A percentile compares a stretch with the other conserved stretches of the same genome.
These are phyloP conservation scores for Oncorhynchus gorbuscha DNA, from an alignment of 2,113 vertebrate species.

Conservation along the genomic window DNA sequence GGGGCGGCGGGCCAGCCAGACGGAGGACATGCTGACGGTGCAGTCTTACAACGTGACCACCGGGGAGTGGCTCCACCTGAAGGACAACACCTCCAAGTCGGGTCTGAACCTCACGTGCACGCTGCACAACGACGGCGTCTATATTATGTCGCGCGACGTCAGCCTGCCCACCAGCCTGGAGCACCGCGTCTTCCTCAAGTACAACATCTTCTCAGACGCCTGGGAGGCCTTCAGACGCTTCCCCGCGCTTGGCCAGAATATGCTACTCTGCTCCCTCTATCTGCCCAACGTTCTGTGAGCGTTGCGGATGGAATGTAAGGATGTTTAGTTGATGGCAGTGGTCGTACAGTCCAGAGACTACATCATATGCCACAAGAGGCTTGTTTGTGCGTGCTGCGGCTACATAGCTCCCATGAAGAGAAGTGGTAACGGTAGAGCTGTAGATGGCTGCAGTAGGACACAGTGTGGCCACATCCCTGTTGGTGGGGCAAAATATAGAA, in stretches of 20 bases:
- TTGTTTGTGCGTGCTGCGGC: constrained; percentile 25
- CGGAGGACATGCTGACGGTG: constrained; percentile 86
- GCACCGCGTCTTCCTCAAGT: constrained; percentile 91
- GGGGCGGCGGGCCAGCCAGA: constrained; percentile 73
- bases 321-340: not conserved
- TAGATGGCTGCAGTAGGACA: not conserved
- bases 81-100: constrained; percentile 88
- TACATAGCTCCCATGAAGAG: not conserved
- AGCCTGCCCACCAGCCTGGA: constrained; percentile 84
- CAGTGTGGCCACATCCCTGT: not conserved
- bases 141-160: constrained; percentile 91
- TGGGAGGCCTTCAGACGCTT: constrained; percentile 89
- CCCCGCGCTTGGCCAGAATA: constrained; percentile 88
- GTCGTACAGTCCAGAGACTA: too few species aligned
- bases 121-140: constrained; percentile 92
- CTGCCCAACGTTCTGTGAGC: constrained; percentile 75
- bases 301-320: not conserved
- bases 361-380: not conserved
- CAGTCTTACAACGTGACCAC: constrained; percentile 88
- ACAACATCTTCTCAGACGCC: constrained; percentile 86
- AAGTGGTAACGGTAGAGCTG: not conserved
- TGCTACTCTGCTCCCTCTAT: constrained; percentile 91
- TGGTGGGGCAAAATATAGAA: not conserved
- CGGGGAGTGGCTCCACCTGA: constrained; percentile 87
- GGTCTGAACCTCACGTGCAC: constrained; percentile 93